Percentiles rank a stretch among this genome's conserved stretches.
phyloP scores from a whole-genome alignment of 2,888 invertebrate species.

The Stegana nigrithorax region DNA sequence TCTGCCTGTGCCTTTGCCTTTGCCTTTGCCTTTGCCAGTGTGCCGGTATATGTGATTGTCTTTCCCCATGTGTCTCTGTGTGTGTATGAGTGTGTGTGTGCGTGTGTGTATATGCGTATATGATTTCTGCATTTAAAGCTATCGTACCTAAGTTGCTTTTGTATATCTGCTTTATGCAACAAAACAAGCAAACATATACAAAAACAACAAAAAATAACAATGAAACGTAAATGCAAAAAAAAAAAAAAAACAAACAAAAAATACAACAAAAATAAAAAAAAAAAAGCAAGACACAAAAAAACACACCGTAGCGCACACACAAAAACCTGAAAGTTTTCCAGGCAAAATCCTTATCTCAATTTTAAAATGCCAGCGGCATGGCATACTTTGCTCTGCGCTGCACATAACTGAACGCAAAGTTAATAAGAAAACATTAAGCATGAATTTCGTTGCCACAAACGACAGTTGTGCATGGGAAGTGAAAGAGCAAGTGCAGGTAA shows the following conservation, averaged over 20 bases:
- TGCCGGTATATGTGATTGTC: neutral
- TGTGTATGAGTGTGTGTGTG: constrained; percentile 34
- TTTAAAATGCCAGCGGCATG: constrained; percentile 55
- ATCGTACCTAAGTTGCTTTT: constrained; percentile 54
- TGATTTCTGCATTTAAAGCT: constrained; percentile 55
- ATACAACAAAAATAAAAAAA: constrained; percentile 14
- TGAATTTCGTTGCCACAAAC: too few relatives aligned
- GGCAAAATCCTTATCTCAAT: constrained; percentile 68
- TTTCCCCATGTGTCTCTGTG: constrained; percentile 13
- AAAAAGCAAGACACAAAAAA: constrained; percentile 29
- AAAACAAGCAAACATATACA: constrained; percentile 45
- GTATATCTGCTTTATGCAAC: constrained; percentile 38
- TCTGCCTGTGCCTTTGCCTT: constrained; percentile 27
- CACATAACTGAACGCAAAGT: constrained; percentile 35
- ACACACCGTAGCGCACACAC: too few relatives aligned
- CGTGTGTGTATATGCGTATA: constrained; percentile 28
- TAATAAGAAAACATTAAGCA: constrained; percentile 41
- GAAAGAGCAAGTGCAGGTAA: too few relatives aligned
- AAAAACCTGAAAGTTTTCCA: constrained; percentile 67
- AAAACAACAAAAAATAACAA: constrained; percentile 28
- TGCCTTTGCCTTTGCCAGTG: neutral
- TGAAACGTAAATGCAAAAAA: constrained; percentile 22
- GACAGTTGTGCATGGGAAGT: too few relatives aligned
- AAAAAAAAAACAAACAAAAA: constrained; percentile 23
- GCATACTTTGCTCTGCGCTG: constrained; percentile 38